These are phyloP conservation scores for Drosophila ficusphila DNA, from an alignment of 1,140 invertebrate genomes.

Conservation along the genomic window DNA sequence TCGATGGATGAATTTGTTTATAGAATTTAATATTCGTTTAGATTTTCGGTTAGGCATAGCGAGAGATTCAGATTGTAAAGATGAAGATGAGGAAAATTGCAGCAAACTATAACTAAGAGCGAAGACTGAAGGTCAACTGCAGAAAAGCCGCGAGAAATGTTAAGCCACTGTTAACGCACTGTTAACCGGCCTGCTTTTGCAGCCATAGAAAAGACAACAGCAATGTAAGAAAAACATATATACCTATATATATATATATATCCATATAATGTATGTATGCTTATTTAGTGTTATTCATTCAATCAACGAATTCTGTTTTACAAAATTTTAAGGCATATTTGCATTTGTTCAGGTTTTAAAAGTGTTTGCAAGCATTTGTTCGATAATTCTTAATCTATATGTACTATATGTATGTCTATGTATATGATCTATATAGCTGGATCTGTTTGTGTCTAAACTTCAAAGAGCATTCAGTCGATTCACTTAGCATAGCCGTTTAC, in stretches of 20 bases:
- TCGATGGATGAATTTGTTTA: conserved; percentile 55
- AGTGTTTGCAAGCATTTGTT: conserved; percentile 42
- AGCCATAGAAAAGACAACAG: conserved; percentile 78
- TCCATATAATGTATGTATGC: conserved; percentile 26
- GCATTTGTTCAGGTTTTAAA: conserved; percentile 34
- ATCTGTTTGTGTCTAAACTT: conserved; percentile 39
- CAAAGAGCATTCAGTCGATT: conserved; percentile 59
- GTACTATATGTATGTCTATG: conserved; percentile 45
- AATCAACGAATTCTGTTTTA: conserved; percentile 43
- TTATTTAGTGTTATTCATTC: conserved; percentile 44
- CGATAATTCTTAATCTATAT: conserved; percentile 37
- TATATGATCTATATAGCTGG: conserved; percentile 28
- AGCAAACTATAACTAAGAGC: conserved; percentile 56
- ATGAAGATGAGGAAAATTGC: conserved; percentile 10
- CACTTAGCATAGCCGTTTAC: conserved; percentile 51
- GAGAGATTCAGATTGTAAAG: conserved; percentile 11
- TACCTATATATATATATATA: conserved; percentile 36
- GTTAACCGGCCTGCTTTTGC: conserved; percentile 43
- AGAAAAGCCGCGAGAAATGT: conserved; percentile 49
- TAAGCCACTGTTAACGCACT: conserved; percentile 43
- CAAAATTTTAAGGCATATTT: conserved; percentile 32
- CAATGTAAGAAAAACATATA: conserved; percentile 47
- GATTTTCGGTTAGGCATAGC: conserved; percentile 30
- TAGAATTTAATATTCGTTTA: conserved; percentile 54
- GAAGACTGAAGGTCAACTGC: conserved; percentile 79